Evolutionary conservation across 53 echinoderm and acorn worm genomes (phyloP).

Genomic region (Holothuria leucospilota): DNA sequence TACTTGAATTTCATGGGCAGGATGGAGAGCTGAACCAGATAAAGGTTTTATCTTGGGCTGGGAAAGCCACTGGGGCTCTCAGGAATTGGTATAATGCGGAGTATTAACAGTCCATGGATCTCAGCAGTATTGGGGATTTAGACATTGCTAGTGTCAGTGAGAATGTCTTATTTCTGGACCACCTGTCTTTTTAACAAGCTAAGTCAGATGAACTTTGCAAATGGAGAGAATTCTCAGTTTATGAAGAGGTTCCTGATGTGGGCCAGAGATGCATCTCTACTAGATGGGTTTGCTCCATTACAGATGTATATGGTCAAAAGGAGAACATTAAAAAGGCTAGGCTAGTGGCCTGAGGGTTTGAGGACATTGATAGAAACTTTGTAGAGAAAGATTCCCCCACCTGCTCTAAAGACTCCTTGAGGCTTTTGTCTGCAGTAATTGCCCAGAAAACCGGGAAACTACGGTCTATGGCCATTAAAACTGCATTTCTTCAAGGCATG

Average conservation of each 20-base stretch:
- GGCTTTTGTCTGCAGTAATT: not conserved
- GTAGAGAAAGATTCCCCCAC: constrained; percentile 15
- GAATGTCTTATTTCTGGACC: not conserved
- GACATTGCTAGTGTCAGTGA: not conserved
- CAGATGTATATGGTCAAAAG: not conserved
- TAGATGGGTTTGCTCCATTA: constrained; percentile 6
- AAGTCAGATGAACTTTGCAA: constrained; percentile 10
- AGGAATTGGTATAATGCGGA: constrained; percentile 25
- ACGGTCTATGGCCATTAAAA: constrained; percentile 4
- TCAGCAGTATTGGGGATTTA: constrained; percentile 3
- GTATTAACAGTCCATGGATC: constrained; percentile 8
- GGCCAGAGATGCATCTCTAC: constrained; percentile 21
- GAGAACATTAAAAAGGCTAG: not conserved
- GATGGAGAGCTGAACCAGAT: not conserved
- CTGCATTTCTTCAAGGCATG: constrained; percentile 15
- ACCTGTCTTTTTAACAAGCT: not conserved
- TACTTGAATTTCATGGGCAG: not conserved
- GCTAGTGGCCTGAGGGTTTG: not conserved
- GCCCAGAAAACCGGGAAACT: constrained; percentile 1
- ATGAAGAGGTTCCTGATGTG: constrained; percentile 14
- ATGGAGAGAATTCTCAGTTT: constrained; percentile 26
- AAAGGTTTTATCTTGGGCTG: constrained; percentile 8
- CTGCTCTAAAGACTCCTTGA: not conserved
- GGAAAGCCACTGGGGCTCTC: constrained; percentile 4
- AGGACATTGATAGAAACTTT: not conserved